These are phyloP conservation scores for Lamellibrachia columna DNA, from an alignment of 2,888 invertebrate genomes.

Conservation along the genomic window DNA sequence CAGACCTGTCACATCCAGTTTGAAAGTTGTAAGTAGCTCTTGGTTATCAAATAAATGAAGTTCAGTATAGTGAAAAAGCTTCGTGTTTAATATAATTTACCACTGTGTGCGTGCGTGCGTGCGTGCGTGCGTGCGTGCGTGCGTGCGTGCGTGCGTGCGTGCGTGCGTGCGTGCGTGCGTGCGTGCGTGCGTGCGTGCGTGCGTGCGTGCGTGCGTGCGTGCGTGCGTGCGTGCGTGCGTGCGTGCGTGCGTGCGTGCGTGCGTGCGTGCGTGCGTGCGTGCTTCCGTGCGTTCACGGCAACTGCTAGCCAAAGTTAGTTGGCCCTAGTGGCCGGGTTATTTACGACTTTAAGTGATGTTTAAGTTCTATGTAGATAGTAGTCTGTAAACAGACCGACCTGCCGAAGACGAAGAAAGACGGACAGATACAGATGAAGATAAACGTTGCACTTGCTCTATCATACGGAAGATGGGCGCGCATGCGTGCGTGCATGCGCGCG, in stretches of 20 bases:
- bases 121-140: background rate
- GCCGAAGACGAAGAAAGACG: too few relatives aligned
- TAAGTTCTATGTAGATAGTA: too few relatives aligned
- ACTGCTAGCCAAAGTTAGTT: too few relatives aligned
- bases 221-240: background rate
- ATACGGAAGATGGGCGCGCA: too few relatives aligned
- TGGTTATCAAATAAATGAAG: background rate
- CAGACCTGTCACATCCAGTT: background rate
- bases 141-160: background rate
- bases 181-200: background rate
- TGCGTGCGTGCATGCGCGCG: background rate
- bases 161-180: background rate
- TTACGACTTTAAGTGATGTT: too few relatives aligned
- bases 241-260: background rate
- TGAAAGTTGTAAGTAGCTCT: slow-evolving; percentile 4
- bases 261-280: background rate
- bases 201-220: background rate
- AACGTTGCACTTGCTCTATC: too few relatives aligned
- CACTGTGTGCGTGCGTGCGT: background rate
- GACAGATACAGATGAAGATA: too few relatives aligned
- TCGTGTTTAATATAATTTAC: background rate
- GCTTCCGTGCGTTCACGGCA: background rate
- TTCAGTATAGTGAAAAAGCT: background rate
- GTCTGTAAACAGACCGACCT: too few relatives aligned
- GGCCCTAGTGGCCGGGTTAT: too few relatives aligned